Base-by-base conservation (phyloP, 2,888 invertebrate genomes). In the Lasioglossum calceatum region DNA sequence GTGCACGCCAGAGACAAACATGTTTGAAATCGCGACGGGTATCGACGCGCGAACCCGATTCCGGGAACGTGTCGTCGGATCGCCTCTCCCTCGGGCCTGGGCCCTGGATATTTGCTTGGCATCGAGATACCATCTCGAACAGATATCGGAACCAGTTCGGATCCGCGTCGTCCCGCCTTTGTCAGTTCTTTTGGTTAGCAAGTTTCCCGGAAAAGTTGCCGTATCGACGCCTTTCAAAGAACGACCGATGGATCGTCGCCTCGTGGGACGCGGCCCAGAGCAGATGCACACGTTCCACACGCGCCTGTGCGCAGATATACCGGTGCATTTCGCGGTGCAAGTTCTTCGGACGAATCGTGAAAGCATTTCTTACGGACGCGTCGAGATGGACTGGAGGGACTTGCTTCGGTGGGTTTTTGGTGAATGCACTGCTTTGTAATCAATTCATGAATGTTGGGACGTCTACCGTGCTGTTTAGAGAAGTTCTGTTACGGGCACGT, bases 131-230 rank as follows among this genome's bases (percentile, higher is more conserved):
- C 82, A 87, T 89, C 81, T 50, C 50, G 74, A 70, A 78, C 75
- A 64, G 82, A 78, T 77, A 67, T 77, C 71, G n/a, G 2, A 12
- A 61, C 27, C 27, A 27, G 82, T 73, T 61, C 77, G 83, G 81
- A 84, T 61, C 84, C 54, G 54, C 82, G 64, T 77, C 80, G 84
- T 54, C 54, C 2, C 54, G 54, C 23, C 87, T 89, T 89, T 85
- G 91, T 91, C 89, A 81, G 85, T 81, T 86, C 77, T 85, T 89
- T 91, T 77, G 87, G 84, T 88, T 90, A 89, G 67, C 82, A 81
- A 90, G 86, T 86, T 88, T 70, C 27, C 80, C 44, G 36, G 71
- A 67, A 50, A 70, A 88, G 78, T 84, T 80, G 81, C 50, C 67
- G 75, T 75, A 86, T 90, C 90, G 89, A 70, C 70, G 64, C 77